A percentile compares a stretch with the other conserved stretches of the same genome.
Evolutionary conservation across 2,888 invertebrate genomes (phyloP).

Genomic region (Saturnia pavonia): DNA sequence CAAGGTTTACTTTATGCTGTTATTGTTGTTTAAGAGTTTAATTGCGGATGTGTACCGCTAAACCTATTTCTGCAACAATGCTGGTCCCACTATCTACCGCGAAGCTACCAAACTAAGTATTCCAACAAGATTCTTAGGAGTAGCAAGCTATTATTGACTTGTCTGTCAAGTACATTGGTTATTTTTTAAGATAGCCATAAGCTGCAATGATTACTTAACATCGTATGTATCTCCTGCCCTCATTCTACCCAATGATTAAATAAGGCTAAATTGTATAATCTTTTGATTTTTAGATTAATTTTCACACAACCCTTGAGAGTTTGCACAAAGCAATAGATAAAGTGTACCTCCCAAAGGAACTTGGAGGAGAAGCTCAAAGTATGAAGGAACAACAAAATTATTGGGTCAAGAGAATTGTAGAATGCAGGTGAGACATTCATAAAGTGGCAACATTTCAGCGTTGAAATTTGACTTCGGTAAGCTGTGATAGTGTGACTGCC

Average conservation of each 20-base stretch:
- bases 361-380: slow-evolving; percentile 83
- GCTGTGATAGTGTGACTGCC: neutral
- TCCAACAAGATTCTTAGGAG: too few relatives aligned
- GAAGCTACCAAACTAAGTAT: too few relatives aligned
- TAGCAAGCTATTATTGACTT: too few relatives aligned
- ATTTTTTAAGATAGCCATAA: too few relatives aligned
- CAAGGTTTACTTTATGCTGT: too few relatives aligned
- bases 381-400: slow-evolving; percentile 75
- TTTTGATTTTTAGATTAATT: slow-evolving; percentile 78
- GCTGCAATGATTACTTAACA: neutral
- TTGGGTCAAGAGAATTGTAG: slow-evolving; percentile 77
- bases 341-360: slow-evolving; percentile 84
- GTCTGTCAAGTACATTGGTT: too few relatives aligned
- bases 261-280: neutral
- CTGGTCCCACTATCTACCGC: too few relatives aligned
- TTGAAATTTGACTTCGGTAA: neutral
- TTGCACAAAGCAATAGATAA: slow-evolving; percentile 82
- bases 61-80: too few relatives aligned
- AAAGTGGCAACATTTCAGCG: too few relatives aligned
- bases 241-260: neutral
- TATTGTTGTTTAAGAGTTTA: too few relatives aligned
- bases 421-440: slow-evolving; percentile 58
- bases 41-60: too few relatives aligned
- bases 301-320: slow-evolving; percentile 82
- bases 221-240: neutral